Conservation (phyloP, 2,888 invertebrate genomes). For the Phalera bucephala region DNA sequence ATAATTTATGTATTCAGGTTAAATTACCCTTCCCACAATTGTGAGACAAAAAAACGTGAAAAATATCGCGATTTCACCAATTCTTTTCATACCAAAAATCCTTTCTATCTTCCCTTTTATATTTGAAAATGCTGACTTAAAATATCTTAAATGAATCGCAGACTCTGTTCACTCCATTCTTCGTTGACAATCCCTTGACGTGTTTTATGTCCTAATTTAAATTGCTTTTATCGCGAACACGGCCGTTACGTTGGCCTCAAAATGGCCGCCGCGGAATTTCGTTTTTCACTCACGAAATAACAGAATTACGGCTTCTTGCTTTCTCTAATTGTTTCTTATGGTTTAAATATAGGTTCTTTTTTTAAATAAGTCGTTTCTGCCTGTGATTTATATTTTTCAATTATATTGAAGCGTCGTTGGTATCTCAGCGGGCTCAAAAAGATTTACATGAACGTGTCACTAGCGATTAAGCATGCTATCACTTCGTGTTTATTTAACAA, state of each 20-base stretch:
- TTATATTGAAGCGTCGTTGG: not conserved
- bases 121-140: conserved; percentile 47
- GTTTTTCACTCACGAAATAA: conserved; percentile 56
- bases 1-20: conserved; percentile 28
- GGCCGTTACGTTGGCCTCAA: conserved; percentile 48
- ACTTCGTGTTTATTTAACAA: no score
- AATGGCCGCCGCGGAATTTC: conserved; percentile 46
- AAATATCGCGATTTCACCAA: conserved; percentile 38
- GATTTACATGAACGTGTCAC: no score
- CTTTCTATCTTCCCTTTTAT: conserved; percentile 47
- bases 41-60: conserved; percentile 33
- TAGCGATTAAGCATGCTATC: no score
- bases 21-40: conserved; percentile 31
- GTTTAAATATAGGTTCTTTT: conserved; percentile 34
- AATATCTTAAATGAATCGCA: conserved; percentile 64
- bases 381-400: conserved; percentile 1
- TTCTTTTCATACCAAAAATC: conserved; percentile 52
- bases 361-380: conserved; percentile 21
- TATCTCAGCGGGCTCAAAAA: no score
- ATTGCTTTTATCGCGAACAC: conserved; percentile 63
- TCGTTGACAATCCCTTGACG: conserved; percentile 69
- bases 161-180: conserved; percentile 50
- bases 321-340: conserved; percentile 51
- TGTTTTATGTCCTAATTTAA: conserved; percentile 70
- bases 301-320: conserved; percentile 50